Evolutionary conservation across 2,888 invertebrate species (phyloP), one percentile per base, ranked within the genome.

Genomic region (Alviniconcha strummeri): DNA sequence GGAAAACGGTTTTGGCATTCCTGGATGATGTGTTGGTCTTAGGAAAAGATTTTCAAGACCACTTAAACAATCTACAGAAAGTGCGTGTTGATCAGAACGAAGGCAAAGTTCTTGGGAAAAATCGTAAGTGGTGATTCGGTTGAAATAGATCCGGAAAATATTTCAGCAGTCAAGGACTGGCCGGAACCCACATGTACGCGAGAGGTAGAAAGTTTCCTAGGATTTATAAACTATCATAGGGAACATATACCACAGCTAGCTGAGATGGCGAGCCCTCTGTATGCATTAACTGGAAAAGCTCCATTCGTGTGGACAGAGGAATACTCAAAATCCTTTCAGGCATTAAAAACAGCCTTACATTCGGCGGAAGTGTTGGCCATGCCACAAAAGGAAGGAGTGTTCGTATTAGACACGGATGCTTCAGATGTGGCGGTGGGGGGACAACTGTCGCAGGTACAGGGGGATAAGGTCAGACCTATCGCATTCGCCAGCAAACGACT

Each of bases 21-120:
- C 77, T 88, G 15, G 87, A 88, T 74, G 89, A 89, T 72, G 83
- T 87, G 4, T 69, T 89, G 11, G 88, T 88, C 5, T 78, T 88
- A 72, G 89, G 87, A 17, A 81, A 77, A 9, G 77, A 57, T 57
- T 86, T 87, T 67, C 57, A 83, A 0, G 81, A 84, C 5, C 87
- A 87, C 75, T n/a, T 86, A 8, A 11, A 67, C 1, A 88, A 86
- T 54, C 71, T 88, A 6, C 4, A n/a, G 36, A n/a, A 87, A 88
- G 76, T 87, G 88, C 56, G 69, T 36, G 0, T 54, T 86, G 9
- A 84, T 86, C 54, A 67, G 67, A 17, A 56, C 64, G 5, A 84
- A 87, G 56, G 83, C 83, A 2, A 83, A 83, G 52, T 69, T 79
- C 13, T 52, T 76, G 11, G 76, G 76, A 0, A 13, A 17, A 7